These are phyloP conservation scores for Tachina fera DNA, from an alignment of 2,888 invertebrate species.

Conservation along the genomic window DNA sequence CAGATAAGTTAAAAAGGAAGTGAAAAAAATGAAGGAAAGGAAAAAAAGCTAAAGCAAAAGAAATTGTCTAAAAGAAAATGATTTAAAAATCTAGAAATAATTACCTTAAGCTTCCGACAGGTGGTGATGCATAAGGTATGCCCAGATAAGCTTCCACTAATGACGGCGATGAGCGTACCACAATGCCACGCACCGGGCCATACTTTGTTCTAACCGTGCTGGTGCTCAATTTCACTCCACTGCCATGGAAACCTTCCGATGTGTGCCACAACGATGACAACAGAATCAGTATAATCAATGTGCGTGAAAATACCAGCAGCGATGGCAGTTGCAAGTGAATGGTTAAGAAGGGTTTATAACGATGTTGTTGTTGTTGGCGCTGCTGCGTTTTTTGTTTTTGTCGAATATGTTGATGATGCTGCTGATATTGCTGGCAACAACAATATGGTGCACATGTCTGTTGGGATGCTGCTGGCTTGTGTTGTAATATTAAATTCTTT, in stretches of 20 bases:
- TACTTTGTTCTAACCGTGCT: slow-evolving; percentile 94
- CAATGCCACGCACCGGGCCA: slow-evolving; percentile 93
- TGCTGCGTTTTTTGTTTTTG: slow-evolving; percentile 9
- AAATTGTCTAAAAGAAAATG: slow-evolving; percentile 26
- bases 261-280: slow-evolving; percentile 77
- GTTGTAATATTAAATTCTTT: slow-evolving; percentile 46
- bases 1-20: slow-evolving; percentile 23
- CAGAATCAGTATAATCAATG: slow-evolving; percentile 76
- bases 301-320: slow-evolving; percentile 62
- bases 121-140: slow-evolving; percentile 96
- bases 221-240: slow-evolving; percentile 83
- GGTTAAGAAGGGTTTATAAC: slow-evolving; percentile 9
- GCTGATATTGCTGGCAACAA: slow-evolving; percentile 46
- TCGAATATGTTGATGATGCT: slow-evolving; percentile 22
- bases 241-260: slow-evolving; percentile 78
- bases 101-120: slow-evolving; percentile 93
- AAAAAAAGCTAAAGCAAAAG: slow-evolving; percentile 2
- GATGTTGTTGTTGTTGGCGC: slow-evolving; percentile 3
- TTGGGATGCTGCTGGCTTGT: slow-evolving; percentile 3
- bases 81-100: slow-evolving; percentile 70
- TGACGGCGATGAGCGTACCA: slow-evolving; percentile 90
- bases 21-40: not conserved
- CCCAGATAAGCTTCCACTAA: slow-evolving; percentile 95
- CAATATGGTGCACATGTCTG: slow-evolving; percentile 37
- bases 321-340: slow-evolving; percentile 53